Evolutionary conservation across 2,797 vertebrate genomes (phyloP).

Genomic region (Sternarchorhynchus goeldii): DNA sequence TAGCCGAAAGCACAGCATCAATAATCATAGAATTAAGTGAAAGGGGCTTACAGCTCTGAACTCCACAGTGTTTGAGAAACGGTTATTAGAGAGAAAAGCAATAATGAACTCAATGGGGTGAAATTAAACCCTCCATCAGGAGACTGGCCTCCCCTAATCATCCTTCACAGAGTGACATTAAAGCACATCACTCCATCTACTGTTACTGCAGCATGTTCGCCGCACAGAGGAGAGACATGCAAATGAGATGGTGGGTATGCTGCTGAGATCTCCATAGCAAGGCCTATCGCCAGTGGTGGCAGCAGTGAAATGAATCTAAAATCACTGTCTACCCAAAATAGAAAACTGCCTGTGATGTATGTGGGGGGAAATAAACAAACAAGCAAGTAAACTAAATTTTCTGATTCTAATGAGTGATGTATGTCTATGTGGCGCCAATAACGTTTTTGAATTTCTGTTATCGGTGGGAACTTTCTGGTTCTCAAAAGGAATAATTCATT

Average conservation of each 20-base stretch:
- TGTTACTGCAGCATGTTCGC: not conserved
- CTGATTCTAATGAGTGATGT: no score
- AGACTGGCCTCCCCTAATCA: not conserved
- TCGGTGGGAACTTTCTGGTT: no score
- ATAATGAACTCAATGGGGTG: constrained; percentile 4
- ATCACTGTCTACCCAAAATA: no score
- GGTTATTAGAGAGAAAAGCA: constrained; percentile 17
- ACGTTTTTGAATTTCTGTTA: no score
- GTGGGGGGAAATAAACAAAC: no score
- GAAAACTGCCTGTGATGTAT: no score
- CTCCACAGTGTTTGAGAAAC: constrained; percentile 13
- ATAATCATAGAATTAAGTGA: constrained; percentile 27
- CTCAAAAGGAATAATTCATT: no score
- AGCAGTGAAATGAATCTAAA: not conserved
- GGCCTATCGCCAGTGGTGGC: not conserved
- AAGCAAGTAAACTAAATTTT: no score
- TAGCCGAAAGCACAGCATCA: not conserved
- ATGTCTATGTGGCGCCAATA: no score
- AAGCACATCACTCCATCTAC: not conserved
- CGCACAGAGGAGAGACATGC: not conserved
- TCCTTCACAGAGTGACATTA: constrained; percentile 4
- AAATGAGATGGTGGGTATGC: not conserved
- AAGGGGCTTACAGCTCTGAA: not conserved
- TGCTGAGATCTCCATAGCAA: not conserved
- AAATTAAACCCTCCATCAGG: constrained; percentile 11